Evolutionary conservation across 2,888 invertebrate genomes (phyloP), one percentile per base, ranked within the genome.

Genomic region (Rhagophthalmus giganteus): DNA sequence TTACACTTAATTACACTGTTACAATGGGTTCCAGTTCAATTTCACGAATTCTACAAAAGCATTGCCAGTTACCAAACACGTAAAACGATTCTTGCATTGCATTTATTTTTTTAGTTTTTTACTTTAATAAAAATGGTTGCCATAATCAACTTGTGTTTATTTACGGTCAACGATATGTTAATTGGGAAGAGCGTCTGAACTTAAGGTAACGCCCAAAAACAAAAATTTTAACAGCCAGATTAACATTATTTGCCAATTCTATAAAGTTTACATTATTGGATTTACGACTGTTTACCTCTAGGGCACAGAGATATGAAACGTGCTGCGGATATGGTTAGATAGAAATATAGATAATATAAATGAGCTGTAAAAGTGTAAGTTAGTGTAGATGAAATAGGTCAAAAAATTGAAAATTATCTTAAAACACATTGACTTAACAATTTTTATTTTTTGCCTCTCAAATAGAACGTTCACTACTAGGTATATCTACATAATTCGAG

Each of bases 251-350:
- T 33, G 13, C 33, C 15, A 33, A 33, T 5, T 33, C 33, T 33
- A 9, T 33, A 33, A 33, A 33, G 33, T 33, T 33, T 33, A 33
- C 33, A 15, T 33, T 13, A 33, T 33, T 33, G 33, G 33, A 33
- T 33, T 33, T 33, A 33, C 33, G 14, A 33, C 16, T 33, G 9
- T 5, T 24, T 24, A 24, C n/a, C n/a, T n/a, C n/a, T n/a, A n/a
- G n/a, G n/a, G n/a, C n/a, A n/a, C n/a, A n/a, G n/a, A n/a, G n/a
- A n/a, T n/a, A n/a, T n/a, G n/a, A n/a, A n/a, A n/a, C n/a, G n/a
- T n/a, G n/a, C n/a, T n/a, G n/a, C n/a, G n/a, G n/a, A n/a, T n/a
- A n/a, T n/a, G n/a, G n/a, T n/a, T n/a, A n/a, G n/a, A n/a, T n/a
- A n/a, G n/a, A n/a, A n/a, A n/a, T n/a, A n/a, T n/a, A n/a, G n/a